Base-by-base conservation (phyloP, 1,140 invertebrate genomes). In the Drosophila mojavensis region DNA sequence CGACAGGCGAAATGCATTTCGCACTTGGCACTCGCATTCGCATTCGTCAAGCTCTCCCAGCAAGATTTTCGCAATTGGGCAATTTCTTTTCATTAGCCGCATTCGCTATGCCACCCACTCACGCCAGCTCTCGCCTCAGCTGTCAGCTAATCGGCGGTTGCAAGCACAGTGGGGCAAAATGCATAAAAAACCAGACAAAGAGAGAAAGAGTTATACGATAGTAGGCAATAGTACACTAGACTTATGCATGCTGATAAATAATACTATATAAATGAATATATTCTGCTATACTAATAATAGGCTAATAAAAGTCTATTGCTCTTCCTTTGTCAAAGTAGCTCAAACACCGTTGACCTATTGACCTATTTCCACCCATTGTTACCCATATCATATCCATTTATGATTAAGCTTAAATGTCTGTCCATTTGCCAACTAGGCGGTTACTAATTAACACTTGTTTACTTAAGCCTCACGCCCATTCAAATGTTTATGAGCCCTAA, bases 1-100 rank as follows among this genome's bases (percentile, higher is more conserved):
- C 33, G 58, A 60, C 15, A 17, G 43, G 17, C 54, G 43, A 59
- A 60, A 13, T 47, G 56, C 56, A 60, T n/a, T n/a, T 58, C 20
- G 55, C 55, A 43, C 55, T 58, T 41, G 54, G 36, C 54, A 56
- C 11, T 56, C 15, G 58, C 60, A 15, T 28, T 63, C 48, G 20
- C 33, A 41, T 55, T 55, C 62, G 36, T 55, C n/a, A 64, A 64
- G 36, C 58, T 55, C 36, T 30, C 15, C 50, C 51, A 17, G 26
- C 51, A 6, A 30, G 15, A 47, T 13, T 10, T 56, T 56, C 20
- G 26, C 15, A 61, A 60, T 45, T 39, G 26, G 26, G 33, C 65
- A 61, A 60, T 68, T 68, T 61, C 36, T 68, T 50, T 68, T 61
- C 48, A 60, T 68, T 68, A 53, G 45, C 36, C 56, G 45, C 48